phyloP scores from a whole-genome alignment of 2,113 vertebrate species.

The Platanista minor region DNA sequence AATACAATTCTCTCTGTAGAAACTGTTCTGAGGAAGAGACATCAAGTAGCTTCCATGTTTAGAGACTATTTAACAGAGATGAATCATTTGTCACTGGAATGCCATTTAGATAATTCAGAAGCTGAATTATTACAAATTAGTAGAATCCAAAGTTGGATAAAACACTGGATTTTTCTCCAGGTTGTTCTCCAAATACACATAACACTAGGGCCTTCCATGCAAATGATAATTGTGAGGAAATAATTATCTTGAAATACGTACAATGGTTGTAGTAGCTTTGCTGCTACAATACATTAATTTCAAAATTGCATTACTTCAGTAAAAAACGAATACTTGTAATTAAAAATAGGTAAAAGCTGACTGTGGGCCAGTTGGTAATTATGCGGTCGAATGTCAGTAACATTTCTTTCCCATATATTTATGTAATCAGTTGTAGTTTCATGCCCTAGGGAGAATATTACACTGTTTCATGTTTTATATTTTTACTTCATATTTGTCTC shows the following conservation, averaged over 20 bases:
- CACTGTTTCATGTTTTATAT: too few species aligned
- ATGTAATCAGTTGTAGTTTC: neutral
- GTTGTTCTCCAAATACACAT: neutral
- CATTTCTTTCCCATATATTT: neutral
- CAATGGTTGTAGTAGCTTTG: neutral
- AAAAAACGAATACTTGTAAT: neutral
- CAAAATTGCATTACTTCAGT: neutral
- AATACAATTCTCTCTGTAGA: neutral
- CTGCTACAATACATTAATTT: neutral
- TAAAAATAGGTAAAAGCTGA: neutral
- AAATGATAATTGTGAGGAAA: neutral
- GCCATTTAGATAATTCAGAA: neutral
- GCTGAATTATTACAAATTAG: neutral
- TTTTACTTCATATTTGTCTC: too few species aligned
- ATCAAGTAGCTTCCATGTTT: neutral
- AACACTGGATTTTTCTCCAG: neutral
- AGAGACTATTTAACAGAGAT: neutral
- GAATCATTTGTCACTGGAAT: neutral
- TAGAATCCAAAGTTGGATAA: too few species aligned
- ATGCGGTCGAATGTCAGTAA: neutral
- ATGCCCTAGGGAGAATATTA: neutral
- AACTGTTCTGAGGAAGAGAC: neutral
- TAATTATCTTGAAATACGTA: neutral
- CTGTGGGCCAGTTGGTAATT: neutral
- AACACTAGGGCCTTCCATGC: too few species aligned